Percentiles rank a stretch among this genome's conserved stretches.
These are phyloP conservation scores for Pachyseris speciosa DNA, from an alignment of 64 coral and sea anemone genomes.

Conservation along the genomic window DNA sequence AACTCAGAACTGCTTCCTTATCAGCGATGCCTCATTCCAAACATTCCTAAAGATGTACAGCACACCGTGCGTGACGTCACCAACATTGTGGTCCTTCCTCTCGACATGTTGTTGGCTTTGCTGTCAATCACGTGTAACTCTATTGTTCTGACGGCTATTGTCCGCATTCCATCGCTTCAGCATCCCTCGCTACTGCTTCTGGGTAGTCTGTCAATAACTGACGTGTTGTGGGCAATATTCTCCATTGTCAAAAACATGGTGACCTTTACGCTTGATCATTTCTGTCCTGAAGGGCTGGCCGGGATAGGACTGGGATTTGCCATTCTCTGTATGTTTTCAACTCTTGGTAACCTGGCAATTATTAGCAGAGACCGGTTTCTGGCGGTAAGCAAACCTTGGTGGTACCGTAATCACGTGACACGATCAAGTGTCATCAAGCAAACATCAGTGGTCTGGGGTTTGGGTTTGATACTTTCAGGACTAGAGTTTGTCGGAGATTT, in stretches of 20 bases:
- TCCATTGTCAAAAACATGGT: not conserved
- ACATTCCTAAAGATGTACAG: not conserved
- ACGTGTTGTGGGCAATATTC: not conserved
- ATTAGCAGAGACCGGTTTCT: not conserved
- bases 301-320: not conserved
- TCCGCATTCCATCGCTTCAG: not conserved
- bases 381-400: conserved; percentile 2
- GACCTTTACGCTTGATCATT: not conserved
- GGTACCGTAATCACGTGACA: conserved; percentile 8
- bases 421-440: not conserved
- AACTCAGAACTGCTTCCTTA: not conserved
- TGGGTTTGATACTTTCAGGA: not conserved
- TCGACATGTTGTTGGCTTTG: not conserved
- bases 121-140: not conserved
- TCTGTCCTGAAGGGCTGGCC: not conserved
- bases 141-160: not conserved
- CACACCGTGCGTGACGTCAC: not conserved
- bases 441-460: not conserved
- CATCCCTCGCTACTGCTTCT: not conserved
- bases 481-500: not conserved
- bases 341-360: conserved; percentile 5
- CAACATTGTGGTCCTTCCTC: not conserved
- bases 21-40: not conserved
- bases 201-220: not conserved
- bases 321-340: not conserved